These are phyloP conservation scores for Epizoanthus stellaris DNA, from an alignment of 92 coral and sea anemone genomes.

Conservation along the genomic window DNA sequence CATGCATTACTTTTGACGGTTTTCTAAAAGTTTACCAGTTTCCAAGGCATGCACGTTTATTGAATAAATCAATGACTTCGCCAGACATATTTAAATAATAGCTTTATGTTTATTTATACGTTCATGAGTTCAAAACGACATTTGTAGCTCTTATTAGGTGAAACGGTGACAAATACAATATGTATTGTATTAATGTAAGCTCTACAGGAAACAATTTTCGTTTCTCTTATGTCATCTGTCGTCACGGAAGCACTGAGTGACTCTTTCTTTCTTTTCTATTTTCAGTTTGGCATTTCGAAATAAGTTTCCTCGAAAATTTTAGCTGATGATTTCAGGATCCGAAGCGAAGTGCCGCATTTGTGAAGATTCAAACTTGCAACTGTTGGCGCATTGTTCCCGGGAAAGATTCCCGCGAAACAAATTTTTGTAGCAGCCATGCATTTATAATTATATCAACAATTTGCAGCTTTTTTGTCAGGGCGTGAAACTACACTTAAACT, in stretches of 20 bases:
- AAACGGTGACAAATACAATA: not conserved
- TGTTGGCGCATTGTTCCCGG: not conserved
- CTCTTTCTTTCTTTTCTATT: not conserved
- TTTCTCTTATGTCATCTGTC: slow-evolving; percentile 12
- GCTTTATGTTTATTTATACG: slow-evolving; percentile 22
- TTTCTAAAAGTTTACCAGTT: not conserved
- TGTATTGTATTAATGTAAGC: not conserved
- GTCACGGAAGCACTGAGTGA: not conserved
- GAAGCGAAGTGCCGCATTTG: not conserved
- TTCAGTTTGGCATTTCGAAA: slow-evolving; percentile 21
- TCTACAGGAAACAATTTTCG: slow-evolving; percentile 25
- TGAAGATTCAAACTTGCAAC: slow-evolving; percentile 5
- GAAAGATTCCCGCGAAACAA: not conserved
- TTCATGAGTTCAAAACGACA: slow-evolving; percentile 10
- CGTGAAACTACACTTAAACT: slow-evolving; percentile 32
- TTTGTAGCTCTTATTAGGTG: not conserved
- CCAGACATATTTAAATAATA: not conserved
- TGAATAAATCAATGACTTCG: not conserved
- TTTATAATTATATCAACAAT: not conserved
- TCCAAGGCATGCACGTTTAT: not conserved
- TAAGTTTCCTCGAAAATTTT: slow-evolving; percentile 1
- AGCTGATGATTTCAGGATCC: not conserved
- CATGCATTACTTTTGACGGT: too few species aligned
- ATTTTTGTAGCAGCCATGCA: not conserved
- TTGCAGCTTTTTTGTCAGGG: not conserved